A percentile compares a stretch with the other conserved stretches of the same genome.
phyloP scores from a whole-genome alignment of 2,888 invertebrate genomes.

The Erebia palarica region DNA sequence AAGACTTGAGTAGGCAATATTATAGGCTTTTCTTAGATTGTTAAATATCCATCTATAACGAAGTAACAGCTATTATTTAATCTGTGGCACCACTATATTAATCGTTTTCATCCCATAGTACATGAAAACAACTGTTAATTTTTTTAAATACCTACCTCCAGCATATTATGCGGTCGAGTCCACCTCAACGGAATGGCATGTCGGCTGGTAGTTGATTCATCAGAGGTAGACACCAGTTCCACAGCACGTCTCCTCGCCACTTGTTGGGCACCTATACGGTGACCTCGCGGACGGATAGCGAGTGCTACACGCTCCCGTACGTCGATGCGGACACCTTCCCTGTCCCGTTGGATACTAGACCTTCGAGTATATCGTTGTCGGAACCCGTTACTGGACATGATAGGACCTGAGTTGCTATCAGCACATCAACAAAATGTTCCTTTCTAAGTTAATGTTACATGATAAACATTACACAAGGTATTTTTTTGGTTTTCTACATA shows the following conservation, averaged over 20 bases:
- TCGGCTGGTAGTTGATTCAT: too few species aligned
- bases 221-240: neutral
- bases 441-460: too few species aligned
- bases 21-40: too few species aligned
- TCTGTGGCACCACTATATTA: too few species aligned
- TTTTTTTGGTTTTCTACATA: too few species aligned
- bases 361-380: neutral
- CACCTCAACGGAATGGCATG: too few species aligned
- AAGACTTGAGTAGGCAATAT: too few species aligned
- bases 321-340: neutral
- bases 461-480: too few species aligned
- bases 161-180: neutral
- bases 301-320: neutral
- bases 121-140: neutral
- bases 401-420: neutral
- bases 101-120: too few species aligned
- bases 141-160: neutral
- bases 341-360: neutral
- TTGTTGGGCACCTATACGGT: neutral
- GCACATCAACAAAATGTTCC: neutral
- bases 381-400: neutral
- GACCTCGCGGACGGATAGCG: neutral
- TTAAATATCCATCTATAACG: too few species aligned
- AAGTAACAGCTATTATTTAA: too few species aligned
- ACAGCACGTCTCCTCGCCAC: neutral